Conservation (phyloP, 2,113 vertebrate genomes). For the Progne subis region DNA sequence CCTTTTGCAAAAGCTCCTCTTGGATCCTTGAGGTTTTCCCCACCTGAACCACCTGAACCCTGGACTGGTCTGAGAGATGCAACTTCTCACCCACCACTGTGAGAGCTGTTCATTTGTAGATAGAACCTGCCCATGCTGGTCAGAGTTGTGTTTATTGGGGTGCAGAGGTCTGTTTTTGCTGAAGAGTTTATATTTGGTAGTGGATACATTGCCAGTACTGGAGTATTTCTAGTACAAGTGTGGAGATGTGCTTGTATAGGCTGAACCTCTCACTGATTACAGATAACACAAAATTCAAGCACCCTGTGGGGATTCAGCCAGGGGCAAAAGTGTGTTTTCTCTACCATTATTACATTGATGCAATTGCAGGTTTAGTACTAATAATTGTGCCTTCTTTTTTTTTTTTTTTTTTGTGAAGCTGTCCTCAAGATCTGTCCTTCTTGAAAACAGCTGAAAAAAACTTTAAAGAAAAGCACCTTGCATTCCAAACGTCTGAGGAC, state of each 20-base stretch:
- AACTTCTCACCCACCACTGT: conserved; percentile 79
- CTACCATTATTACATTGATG: neutral
- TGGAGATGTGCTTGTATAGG: neutral
- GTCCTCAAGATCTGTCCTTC: conserved; percentile 44
- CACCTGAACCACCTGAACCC: conserved; percentile 75
- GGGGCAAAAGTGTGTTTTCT: neutral
- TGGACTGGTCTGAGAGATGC: conserved; percentile 83
- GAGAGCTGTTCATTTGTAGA: neutral
- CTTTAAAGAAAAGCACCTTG: conserved; percentile 28
- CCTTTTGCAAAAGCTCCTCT: conserved; percentile 88
- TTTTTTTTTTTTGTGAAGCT: neutral
- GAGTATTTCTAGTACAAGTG: neutral
- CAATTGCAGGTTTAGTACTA: neutral
- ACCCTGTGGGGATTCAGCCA: neutral
- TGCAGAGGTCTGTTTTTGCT: neutral
- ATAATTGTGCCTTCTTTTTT: neutral
- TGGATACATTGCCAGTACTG: neutral
- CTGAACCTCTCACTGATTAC: neutral
- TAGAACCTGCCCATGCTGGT: neutral
- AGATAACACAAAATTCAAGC: neutral
- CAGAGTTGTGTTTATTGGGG: neutral
- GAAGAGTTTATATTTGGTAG: neutral
- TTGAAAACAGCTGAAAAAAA: conserved; percentile 30
- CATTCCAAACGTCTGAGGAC: conserved; percentile 60
- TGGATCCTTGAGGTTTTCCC: conserved; percentile 80